phyloP scores from a whole-genome alignment of 2,888 invertebrate species.

The Tiliacea aurago region DNA sequence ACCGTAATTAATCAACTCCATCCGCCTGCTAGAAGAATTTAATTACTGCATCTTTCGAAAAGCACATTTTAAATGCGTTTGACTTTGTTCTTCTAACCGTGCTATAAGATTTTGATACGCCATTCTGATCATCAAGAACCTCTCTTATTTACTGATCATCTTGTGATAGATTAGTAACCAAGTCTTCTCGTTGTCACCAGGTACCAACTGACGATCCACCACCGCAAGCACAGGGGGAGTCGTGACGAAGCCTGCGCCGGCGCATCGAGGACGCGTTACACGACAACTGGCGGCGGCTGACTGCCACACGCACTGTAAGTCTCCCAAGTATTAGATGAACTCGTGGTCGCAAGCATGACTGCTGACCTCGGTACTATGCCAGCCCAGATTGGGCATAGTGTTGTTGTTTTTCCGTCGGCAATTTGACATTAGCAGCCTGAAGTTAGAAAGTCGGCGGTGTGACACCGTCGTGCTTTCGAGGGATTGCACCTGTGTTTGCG shows the following conservation, averaged over 20 bases:
- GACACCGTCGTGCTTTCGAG: too few relatives aligned
- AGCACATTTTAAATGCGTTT: not conserved
- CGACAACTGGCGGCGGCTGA: slow-evolving; percentile 84
- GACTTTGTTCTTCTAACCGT: not conserved
- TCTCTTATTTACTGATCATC: not conserved
- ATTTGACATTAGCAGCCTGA: too few relatives aligned
- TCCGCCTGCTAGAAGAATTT: too few relatives aligned
- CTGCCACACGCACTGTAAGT: slow-evolving; percentile 75
- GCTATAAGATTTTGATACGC: not conserved
- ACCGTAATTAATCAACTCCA: too few relatives aligned
- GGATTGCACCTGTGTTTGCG: too few relatives aligned
- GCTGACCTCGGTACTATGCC: too few relatives aligned
- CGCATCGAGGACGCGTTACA: slow-evolving; percentile 83
- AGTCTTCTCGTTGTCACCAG: slow-evolving; percentile 62
- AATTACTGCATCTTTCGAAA: not conserved
- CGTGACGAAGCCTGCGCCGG: slow-evolving; percentile 85
- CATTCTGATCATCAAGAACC: too few relatives aligned
- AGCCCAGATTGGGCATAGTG: too few relatives aligned
- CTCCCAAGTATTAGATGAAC: too few relatives aligned
- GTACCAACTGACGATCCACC: slow-evolving; percentile 72
- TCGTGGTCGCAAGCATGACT: too few relatives aligned
- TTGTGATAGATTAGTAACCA: not conserved
- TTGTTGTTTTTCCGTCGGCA: too few relatives aligned
- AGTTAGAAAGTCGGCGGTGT: too few relatives aligned
- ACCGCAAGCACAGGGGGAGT: slow-evolving; percentile 81